Evolutionary conservation across 2,888 invertebrate genomes (phyloP).

Genomic region (Eilema caniola): DNA sequence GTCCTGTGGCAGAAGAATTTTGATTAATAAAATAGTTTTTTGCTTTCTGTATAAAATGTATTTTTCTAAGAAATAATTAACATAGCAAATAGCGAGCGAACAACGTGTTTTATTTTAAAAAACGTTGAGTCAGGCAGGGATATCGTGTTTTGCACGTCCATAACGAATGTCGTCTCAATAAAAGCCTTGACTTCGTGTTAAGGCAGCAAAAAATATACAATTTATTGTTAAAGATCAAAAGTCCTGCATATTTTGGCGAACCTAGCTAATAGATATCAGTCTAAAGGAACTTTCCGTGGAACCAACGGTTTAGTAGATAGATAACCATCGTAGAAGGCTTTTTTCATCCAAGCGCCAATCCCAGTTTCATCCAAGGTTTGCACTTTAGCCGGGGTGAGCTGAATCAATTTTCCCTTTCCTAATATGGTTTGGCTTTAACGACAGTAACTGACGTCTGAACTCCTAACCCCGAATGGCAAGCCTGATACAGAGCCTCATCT

Average conservation of each 20-base stretch:
- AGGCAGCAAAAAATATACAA: background rate
- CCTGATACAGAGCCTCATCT: no score
- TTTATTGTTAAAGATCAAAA: background rate
- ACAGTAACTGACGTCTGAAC: background rate
- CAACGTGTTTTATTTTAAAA: background rate
- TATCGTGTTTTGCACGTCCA: background rate
- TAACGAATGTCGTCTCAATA: background rate
- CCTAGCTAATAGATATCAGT: background rate
- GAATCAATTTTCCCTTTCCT: background rate
- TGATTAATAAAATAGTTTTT: background rate
- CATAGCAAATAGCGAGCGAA: background rate
- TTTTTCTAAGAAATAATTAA: background rate
- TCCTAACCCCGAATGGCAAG: background rate
- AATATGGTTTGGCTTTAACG: background rate
- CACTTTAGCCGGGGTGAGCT: background rate
- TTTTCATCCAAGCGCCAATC: background rate
- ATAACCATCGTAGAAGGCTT: background rate
- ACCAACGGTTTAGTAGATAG: background rate
- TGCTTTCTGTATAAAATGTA: background rate
- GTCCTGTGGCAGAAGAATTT: constrained; percentile 79
- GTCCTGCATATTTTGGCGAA: no score
- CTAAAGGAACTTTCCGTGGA: background rate
- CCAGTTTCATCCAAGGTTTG: background rate
- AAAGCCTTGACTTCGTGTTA: background rate
- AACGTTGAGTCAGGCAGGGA: background rate